Evolutionary conservation across 2,888 invertebrate genomes (phyloP).

Genomic region (Agrochola circellaris): DNA sequence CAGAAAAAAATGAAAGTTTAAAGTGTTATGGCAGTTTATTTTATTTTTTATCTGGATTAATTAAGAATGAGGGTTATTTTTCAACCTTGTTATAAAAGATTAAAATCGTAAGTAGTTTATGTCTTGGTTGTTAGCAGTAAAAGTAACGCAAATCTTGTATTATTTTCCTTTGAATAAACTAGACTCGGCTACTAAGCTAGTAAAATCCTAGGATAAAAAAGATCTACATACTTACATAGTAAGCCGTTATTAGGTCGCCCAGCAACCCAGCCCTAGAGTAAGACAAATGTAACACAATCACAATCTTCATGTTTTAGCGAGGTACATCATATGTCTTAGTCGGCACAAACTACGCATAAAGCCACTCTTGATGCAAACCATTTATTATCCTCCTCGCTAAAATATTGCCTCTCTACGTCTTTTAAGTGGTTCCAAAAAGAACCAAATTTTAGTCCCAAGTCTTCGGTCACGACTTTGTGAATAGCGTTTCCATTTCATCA

Average conservation of each 20-base stretch:
- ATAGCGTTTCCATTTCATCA: constrained; percentile 25
- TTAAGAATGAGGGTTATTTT: background rate
- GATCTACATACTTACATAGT: constrained; percentile 47
- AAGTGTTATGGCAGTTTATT: constrained; percentile 4
- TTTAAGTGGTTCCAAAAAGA: constrained; percentile 52
- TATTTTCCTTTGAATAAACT: constrained; percentile 4
- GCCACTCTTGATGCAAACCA: constrained; percentile 53
- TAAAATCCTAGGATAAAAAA: constrained; percentile 42
- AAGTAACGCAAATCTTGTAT: background rate
- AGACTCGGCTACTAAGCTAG: background rate
- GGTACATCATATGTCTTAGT: constrained; percentile 63
- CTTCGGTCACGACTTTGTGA: constrained; percentile 14
- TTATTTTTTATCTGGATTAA: background rate
- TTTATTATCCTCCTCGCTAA: constrained; percentile 58
- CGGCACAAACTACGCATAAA: constrained; percentile 60
- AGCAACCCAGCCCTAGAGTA: constrained; percentile 33
- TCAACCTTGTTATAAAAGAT: background rate
- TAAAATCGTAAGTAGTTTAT: background rate
- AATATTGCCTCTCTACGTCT: constrained; percentile 41
- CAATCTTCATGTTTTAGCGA: constrained; percentile 62
- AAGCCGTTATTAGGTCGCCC: constrained; percentile 28
- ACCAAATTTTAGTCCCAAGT: constrained; percentile 12
- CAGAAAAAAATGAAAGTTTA: constrained; percentile 40
- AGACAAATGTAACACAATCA: constrained; percentile 60
- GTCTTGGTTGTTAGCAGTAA: background rate